These are phyloP conservation scores for Pomacea canaliculata DNA, from an alignment of 2,888 invertebrate species.

Conservation along the genomic window DNA sequence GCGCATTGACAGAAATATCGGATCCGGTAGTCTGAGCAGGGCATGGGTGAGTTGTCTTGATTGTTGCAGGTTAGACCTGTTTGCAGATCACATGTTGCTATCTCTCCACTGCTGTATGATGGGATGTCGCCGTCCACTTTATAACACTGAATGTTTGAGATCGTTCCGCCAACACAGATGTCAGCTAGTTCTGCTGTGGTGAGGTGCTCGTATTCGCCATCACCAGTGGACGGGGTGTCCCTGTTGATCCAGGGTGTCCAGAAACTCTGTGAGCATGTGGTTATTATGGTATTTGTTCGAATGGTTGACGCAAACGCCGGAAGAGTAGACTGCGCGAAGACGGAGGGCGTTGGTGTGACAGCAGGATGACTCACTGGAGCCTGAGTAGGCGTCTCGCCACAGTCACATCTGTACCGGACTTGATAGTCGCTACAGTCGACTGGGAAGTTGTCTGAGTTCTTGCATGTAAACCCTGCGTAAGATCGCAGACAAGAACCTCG, in stretches of 20 bases:
- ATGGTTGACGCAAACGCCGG: neutral
- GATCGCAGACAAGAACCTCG: conserved; percentile 54
- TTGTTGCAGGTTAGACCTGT: conserved; percentile 78
- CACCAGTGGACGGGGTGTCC: conserved; percentile 44
- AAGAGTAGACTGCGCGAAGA: no score
- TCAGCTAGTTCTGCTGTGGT: conserved; percentile 38
- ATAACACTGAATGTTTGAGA: conserved; percentile 57
- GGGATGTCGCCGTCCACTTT: conserved; percentile 43
- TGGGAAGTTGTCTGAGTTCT: conserved; percentile 54
- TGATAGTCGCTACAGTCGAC: conserved; percentile 59
- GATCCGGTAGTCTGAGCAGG: conserved; percentile 63
- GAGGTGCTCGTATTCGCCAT: conserved; percentile 55
- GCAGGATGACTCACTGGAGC: neutral
- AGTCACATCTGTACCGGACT: conserved; percentile 70
- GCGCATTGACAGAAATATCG: conserved; percentile 70
- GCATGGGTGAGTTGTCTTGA: conserved; percentile 42
- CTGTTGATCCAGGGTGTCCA: conserved; percentile 36
- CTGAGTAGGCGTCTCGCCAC: conserved; percentile 63
- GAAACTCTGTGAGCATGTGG: conserved; percentile 11
- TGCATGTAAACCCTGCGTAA: conserved; percentile 82
- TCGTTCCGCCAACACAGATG: conserved; percentile 53
- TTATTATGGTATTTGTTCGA: neutral
- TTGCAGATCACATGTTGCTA: conserved; percentile 72
- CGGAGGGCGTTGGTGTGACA: conserved; percentile 8
- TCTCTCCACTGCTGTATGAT: conserved; percentile 46